A percentile compares a stretch with the other conserved stretches of the same genome.
Evolutionary conservation across 2,113 vertebrate genomes (phyloP).

Genomic region (Aphyosemion australe): DNA sequence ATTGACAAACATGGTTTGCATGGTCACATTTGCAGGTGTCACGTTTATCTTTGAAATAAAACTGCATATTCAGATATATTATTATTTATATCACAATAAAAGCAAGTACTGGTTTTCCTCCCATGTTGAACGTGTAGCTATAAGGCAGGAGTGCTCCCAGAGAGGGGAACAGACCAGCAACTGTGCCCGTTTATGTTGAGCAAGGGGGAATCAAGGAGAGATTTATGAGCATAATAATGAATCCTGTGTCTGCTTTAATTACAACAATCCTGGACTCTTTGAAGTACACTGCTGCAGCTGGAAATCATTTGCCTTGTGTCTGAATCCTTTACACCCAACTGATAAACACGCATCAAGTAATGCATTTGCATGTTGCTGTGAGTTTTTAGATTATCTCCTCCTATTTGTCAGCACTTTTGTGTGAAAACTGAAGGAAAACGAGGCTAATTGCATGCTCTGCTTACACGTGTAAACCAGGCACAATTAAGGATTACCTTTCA

Average conservation of each 20-base stretch:
- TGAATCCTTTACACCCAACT: constrained; percentile 57
- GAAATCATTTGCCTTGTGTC: constrained; percentile 65
- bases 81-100: constrained; percentile 17
- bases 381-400: constrained; percentile 20
- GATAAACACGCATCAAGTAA: constrained; percentile 64
- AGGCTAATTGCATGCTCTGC: constrained; percentile 48
- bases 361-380: constrained; percentile 54
- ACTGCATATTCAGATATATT: constrained; percentile 2
- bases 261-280: constrained; percentile 68
- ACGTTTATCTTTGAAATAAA: background rate
- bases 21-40: no score
- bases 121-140: constrained; percentile 36
- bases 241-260: constrained; percentile 71
- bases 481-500: constrained; percentile 32
- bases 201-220: constrained; percentile 68
- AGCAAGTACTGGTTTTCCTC: constrained; percentile 13
- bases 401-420: constrained; percentile 46
- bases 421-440: constrained; percentile 57
- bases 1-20: no score
- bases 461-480: constrained; percentile 20
- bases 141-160: constrained; percentile 28
- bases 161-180: constrained; percentile 39
- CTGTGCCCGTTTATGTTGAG: constrained; percentile 61
- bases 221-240: constrained; percentile 77
- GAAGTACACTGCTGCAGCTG: constrained; percentile 63